A percentile compares a stretch with the other conserved stretches of the same genome.
Conservation (phyloP, 2,888 invertebrate genomes). For the Esperia sulphurella region DNA sequence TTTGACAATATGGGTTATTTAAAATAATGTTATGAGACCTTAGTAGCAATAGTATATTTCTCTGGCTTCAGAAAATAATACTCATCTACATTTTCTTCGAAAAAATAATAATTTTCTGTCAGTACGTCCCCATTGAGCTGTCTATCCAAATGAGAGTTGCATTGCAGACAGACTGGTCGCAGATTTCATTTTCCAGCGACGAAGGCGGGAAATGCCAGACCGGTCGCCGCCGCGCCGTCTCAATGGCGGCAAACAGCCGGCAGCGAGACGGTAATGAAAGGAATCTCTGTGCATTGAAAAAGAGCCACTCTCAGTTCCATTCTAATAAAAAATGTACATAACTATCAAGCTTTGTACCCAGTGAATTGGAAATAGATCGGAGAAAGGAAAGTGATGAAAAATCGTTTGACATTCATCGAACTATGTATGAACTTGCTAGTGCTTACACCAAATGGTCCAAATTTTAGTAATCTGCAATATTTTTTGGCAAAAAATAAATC, state of each 20-base stretch:
- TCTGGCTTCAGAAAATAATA: too few species aligned
- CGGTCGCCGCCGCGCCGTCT: neutral
- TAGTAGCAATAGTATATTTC: too few species aligned
- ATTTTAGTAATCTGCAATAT: too few species aligned
- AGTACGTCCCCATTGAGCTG: neutral
- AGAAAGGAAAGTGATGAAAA: too few species aligned
- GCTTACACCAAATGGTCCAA: too few species aligned
- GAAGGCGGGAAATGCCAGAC: slow-evolving; percentile 16
- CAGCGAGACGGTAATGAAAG: neutral
- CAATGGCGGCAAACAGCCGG: neutral
- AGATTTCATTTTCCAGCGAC: slow-evolving; percentile 17
- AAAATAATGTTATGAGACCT: too few species aligned
- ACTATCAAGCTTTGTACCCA: neutral
- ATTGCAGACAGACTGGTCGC: neutral
- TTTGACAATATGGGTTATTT: too few species aligned
- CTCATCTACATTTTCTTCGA: too few species aligned
- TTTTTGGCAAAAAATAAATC: too few species aligned
- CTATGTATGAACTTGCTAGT: too few species aligned
- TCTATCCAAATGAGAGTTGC: neutral
- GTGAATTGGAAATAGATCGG: neutral
- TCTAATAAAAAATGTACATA: neutral
- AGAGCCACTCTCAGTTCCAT: neutral
- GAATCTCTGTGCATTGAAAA: neutral
- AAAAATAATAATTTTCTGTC: neutral
- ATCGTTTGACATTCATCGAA: too few species aligned